Base-by-base conservation (phyloP, 2,113 vertebrate genomes). In the Syngnathoides biaculeatus region DNA sequence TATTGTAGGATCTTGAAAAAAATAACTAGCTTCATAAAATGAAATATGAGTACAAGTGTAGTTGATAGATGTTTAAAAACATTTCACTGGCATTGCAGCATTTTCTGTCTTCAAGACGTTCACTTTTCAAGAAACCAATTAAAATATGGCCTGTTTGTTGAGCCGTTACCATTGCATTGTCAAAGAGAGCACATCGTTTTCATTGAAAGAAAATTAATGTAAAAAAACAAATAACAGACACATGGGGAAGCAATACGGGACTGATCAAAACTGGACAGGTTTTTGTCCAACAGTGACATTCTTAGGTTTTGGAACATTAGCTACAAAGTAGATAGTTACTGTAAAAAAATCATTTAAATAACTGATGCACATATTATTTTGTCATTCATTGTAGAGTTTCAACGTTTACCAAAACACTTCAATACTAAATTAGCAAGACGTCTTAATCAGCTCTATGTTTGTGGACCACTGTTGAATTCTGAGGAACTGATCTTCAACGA, bases 251-350 rank as follows among this genome's bases (percentile, higher is more conserved):
- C 17, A 19, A 17, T 47, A 20, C 8, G 17, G 20, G 19, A 20
- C 19, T 47, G 5, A 47, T 2, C 45, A 47, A 1, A 47, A 19
- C 20, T 47, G 45, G 45, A 47, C 14, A 17, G 15, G 45, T 17
- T 47, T 47, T 6, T 15, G 45, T 5, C 45, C 12, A 17, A 47
- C 17, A 19, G 45, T 19, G 45, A 47, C 45, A 20, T 13, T 55
- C 69, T 65, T 38, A 39, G 65, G 59, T 40, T 14, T 60, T 68
- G 59, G 64, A 59, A 67, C 53, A 60, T 77, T 64, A 68, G 26
- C 20, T 53, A 59, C 24, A 11, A 64, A 20, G 20, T 58, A 57
- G 35, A 60, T 13, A 66, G n/a, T 4, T 62, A 22, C 22, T 70
- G 55, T 11, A 58, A 48, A 59, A 20, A 13, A 2, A 13, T 20